These are phyloP conservation scores for Cinara cedri DNA, from an alignment of 2,888 invertebrate species.

Conservation along the genomic window DNA sequence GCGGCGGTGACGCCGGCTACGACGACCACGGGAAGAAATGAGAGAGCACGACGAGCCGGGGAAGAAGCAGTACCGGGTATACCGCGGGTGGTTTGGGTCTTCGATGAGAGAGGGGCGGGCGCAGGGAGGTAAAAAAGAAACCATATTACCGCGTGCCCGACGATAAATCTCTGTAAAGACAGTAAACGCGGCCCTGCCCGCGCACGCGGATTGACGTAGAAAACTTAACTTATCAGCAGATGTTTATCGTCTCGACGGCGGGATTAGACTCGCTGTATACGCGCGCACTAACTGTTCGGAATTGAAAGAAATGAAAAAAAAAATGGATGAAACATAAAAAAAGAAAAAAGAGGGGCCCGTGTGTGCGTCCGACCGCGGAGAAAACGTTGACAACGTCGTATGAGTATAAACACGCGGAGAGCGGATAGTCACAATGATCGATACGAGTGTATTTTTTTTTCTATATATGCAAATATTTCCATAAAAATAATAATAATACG, in stretches of 20 bases:
- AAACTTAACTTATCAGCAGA: slow-evolving; percentile 55
- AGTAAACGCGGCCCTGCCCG: slow-evolving; percentile 40
- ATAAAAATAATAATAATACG: neutral
- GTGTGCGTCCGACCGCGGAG: slow-evolving; percentile 17
- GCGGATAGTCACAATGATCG: slow-evolving; percentile 39
- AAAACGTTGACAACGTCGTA: slow-evolving; percentile 28
- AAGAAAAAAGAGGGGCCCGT: neutral
- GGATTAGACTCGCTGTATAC: neutral
- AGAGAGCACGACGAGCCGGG: too few species aligned
- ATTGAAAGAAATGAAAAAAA: slow-evolving; percentile 14
- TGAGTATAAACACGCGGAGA: neutral
- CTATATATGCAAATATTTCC: slow-evolving; percentile 21
- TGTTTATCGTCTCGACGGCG: slow-evolving; percentile 43
- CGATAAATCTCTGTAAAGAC: slow-evolving; percentile 55
- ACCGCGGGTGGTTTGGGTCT: too few species aligned
- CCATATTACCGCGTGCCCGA: slow-evolving; percentile 33
- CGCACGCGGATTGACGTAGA: slow-evolving; percentile 46
- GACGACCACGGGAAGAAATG: too few species aligned
- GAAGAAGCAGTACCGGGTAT: too few species aligned
- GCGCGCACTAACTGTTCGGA: too few species aligned
- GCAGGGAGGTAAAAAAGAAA: slow-evolving; percentile 24
- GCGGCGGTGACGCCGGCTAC: too few species aligned
- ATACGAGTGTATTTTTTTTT: slow-evolving; percentile 46
- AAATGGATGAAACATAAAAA: too few species aligned
- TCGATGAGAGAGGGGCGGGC: too few species aligned